These are phyloP conservation scores for Sitta carolinensis DNA, from an alignment of 2,797 vertebrate genomes.

Conservation along the genomic window DNA sequence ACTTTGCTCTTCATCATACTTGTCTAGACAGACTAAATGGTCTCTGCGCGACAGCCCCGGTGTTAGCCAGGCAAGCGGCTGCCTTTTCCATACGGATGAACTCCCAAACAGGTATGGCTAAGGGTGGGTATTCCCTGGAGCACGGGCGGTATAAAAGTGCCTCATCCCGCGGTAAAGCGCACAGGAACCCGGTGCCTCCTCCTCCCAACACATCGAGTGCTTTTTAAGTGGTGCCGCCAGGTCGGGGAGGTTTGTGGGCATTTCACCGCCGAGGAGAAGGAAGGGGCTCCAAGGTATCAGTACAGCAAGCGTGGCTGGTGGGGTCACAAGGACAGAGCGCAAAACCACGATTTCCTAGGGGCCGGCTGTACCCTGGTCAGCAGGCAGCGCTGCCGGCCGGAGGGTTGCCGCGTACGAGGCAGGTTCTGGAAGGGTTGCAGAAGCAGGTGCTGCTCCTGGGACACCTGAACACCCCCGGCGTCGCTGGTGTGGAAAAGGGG, in stretches of 20 bases:
- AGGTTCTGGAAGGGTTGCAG: neutral
- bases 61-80: neutral
- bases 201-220: neutral
- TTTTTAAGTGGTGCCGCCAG: neutral
- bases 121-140: neutral
- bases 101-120: neutral
- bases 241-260: neutral
- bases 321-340: neutral
- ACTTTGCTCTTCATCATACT: conserved; percentile 10
- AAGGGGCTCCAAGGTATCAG: neutral
- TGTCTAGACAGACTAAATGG: conserved; percentile 46
- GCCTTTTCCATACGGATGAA: conserved; percentile 13
- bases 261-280: neutral
- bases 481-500: neutral
- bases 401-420: neutral
- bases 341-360: too few species aligned
- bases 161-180: neutral
- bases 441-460: neutral
- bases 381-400: neutral
- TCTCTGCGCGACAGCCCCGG: neutral
- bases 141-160: neutral
- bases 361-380: neutral
- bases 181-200: neutral
- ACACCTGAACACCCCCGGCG: neutral
- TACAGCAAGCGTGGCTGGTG: fast-evolving